phyloP scores from a whole-genome alignment of 30 jellyfish, hydroid and myxozoan species.

The Catostylus mosaicus region DNA sequence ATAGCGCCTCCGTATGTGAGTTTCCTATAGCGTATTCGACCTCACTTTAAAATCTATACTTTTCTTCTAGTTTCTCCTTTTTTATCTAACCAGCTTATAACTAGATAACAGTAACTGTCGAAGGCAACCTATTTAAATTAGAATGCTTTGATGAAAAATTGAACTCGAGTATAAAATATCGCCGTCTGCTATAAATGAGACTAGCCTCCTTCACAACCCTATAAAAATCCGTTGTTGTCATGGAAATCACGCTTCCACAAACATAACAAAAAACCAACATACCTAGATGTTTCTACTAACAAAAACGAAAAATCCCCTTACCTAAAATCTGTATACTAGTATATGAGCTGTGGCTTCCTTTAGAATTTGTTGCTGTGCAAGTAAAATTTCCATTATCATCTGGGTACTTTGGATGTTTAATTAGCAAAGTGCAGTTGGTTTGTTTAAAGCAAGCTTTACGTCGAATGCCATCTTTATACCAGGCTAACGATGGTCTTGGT shows the following conservation, averaged over 20 bases:
- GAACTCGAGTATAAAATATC: not conserved
- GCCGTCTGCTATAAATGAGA: not conserved
- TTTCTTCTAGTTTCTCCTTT: too few relatives aligned
- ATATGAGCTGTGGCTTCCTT: constrained; percentile 18
- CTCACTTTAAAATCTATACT: too few relatives aligned
- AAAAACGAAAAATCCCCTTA: not conserved
- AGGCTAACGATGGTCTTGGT: constrained; percentile 58
- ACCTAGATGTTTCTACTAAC: too few relatives aligned
- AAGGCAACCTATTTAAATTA: too few relatives aligned
- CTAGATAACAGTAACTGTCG: too few relatives aligned
- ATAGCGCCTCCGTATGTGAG: too few relatives aligned
- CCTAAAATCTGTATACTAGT: not conserved
- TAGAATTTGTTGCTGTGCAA: constrained; percentile 44
- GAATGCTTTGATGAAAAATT: too few relatives aligned
- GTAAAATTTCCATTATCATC: constrained; percentile 28
- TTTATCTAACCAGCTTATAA: too few relatives aligned
- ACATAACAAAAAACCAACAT: not conserved
- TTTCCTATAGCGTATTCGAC: too few relatives aligned
- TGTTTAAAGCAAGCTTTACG: constrained; percentile 9
- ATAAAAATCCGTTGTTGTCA: not conserved
- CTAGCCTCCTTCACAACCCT: not conserved
- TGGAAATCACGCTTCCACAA: not conserved
- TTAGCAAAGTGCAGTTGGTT: constrained; percentile 4
- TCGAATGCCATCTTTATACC: constrained; percentile 47
- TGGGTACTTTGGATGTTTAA: constrained; percentile 19